Percentiles rank a stretch among this genome's conserved stretches.
These are phyloP conservation scores for Ceyx margarethae DNA, from an alignment of 2,113 vertebrate species.

Conservation along the genomic window DNA sequence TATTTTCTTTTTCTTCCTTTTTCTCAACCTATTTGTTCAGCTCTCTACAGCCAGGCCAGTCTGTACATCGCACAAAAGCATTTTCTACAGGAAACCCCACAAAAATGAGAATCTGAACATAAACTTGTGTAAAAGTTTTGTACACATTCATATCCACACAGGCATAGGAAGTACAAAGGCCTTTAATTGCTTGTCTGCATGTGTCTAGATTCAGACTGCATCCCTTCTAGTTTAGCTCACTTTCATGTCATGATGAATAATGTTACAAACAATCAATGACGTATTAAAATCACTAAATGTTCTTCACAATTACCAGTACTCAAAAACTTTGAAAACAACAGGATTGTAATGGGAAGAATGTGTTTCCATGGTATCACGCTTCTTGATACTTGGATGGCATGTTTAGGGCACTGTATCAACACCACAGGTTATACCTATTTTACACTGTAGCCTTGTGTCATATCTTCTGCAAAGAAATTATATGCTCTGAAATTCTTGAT, in stretches of 20 bases:
- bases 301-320: not conserved
- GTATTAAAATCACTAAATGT: not conserved
- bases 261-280: not conserved
- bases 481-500: slow-evolving; percentile 43
- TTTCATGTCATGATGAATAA: not conserved
- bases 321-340: not conserved
- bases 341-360: not conserved
- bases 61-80: not conserved
- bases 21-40: not conserved
- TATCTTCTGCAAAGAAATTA: slow-evolving; percentile 30
- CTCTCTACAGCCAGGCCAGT: slow-evolving; percentile 9
- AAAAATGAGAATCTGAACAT: no score
- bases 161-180: not conserved
- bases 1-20: slow-evolving; percentile 43
- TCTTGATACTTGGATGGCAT: not conserved
- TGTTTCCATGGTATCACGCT: not conserved
- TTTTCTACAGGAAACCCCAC: not conserved
- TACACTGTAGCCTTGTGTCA: not conserved
- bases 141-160: not conserved
- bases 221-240: not conserved
- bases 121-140: not conserved
- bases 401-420: not conserved
- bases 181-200: slow-evolving; percentile 22
- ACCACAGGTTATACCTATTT: not conserved
- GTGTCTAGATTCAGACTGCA: not conserved